Percentiles rank a stretch among this genome's conserved stretches.
These are phyloP conservation scores for Drosophila sechellia DNA, from an alignment of 1,140 invertebrate genomes.

Conservation along the genomic window DNA sequence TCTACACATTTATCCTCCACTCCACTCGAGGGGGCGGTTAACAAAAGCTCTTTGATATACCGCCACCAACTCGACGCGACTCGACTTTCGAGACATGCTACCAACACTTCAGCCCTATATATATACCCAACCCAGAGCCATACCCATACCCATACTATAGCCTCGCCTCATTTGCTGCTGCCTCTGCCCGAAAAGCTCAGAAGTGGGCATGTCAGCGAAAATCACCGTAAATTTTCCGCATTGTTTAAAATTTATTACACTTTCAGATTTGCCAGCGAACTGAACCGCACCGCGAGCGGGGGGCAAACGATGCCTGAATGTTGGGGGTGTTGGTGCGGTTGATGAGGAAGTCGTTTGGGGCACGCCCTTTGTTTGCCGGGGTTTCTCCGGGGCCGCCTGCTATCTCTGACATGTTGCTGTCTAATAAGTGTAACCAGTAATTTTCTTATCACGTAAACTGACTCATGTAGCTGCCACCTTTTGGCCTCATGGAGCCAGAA, in stretches of 20 bases:
- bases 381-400: conserved; percentile 18
- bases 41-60: conserved; percentile 78
- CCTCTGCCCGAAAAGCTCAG: conserved; percentile 65
- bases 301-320: conserved; percentile 2
- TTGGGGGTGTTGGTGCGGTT: conserved; percentile 13
- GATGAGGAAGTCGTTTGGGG: conserved; percentile 52
- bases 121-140: background rate
- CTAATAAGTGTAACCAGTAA: conserved; percentile 81
- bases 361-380: conserved; percentile 71
- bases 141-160: background rate
- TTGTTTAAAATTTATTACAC: conserved; percentile 83
- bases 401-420: conserved; percentile 78
- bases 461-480: conserved; percentile 31
- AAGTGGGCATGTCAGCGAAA: conserved; percentile 82
- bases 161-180: conserved; percentile 17
- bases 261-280: conserved; percentile 71
- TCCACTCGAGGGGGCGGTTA: conserved; percentile 55
- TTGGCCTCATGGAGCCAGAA: background rate
- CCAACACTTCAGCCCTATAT: conserved; percentile 56
- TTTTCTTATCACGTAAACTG: conserved; percentile 71
- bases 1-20: conserved; percentile 66
- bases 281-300: conserved; percentile 1
- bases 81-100: conserved; percentile 66
- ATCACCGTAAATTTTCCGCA: conserved; percentile 82
- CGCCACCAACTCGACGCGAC: conserved; percentile 43